Evolutionary conservation across 2,888 invertebrate genomes (phyloP).

Genomic region (Pristionchus japonicus): DNA sequence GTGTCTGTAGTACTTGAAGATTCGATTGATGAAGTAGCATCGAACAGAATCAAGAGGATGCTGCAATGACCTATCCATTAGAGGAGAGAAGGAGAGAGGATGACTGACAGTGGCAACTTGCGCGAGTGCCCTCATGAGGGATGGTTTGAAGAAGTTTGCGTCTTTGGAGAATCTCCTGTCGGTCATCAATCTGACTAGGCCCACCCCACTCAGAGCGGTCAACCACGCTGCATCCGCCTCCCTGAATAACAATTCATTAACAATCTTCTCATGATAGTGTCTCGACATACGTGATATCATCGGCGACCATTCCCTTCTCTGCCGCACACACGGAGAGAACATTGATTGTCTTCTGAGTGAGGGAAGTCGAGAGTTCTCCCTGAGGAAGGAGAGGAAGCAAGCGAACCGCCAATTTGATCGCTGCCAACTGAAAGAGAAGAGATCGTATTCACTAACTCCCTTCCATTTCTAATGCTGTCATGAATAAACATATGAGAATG

Average conservation of each 20-base stretch:
- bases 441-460: background rate
- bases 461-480: too few species aligned
- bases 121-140: background rate
- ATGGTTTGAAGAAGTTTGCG: background rate
- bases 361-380: background rate
- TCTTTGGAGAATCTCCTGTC: background rate
- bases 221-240: constrained; percentile 26
- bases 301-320: constrained; percentile 23
- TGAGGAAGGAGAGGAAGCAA: constrained; percentile 5
- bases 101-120: background rate
- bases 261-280: too few species aligned
- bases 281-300: constrained; percentile 18
- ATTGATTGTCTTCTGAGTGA: constrained; percentile 8
- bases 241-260: too few species aligned
- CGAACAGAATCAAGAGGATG: constrained; percentile 21
- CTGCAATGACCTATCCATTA: too few species aligned
- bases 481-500: background rate
- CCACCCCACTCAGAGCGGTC: background rate
- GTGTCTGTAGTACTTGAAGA: background rate
- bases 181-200: background rate
- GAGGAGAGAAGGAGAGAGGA: background rate
- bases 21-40: background rate
- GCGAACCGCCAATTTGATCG: constrained; percentile 25
- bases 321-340: constrained; percentile 1
- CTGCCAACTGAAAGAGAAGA: background rate